Evolutionary conservation across 1,140 invertebrate genomes (phyloP).

Genomic region (Pseudachorutes palmiensis): DNA sequence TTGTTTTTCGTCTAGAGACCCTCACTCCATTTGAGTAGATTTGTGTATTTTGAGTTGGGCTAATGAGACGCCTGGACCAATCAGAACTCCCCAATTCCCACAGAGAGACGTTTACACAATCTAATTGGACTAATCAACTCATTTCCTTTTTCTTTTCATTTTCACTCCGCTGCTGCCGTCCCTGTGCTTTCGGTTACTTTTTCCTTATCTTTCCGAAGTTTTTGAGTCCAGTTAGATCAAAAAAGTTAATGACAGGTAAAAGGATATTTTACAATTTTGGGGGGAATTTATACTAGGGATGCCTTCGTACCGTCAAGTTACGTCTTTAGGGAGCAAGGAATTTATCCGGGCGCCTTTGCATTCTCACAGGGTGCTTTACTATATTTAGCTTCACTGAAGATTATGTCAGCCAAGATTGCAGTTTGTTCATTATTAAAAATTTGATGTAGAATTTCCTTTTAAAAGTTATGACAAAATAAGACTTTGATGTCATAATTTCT

Average conservation of each 20-base stretch:
- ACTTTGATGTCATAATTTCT: too few relatives aligned
- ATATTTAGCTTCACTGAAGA: too few relatives aligned
- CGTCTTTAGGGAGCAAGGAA: too few relatives aligned
- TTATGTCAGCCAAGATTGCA: too few relatives aligned
- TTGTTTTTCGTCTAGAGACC: constrained; percentile 5
- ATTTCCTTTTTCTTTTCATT: background rate
- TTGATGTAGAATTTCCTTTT: too few relatives aligned
- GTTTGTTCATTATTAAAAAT: too few relatives aligned
- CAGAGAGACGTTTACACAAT: background rate
- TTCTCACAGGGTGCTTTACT: too few relatives aligned
- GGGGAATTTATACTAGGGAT: background rate
- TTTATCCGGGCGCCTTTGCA: too few relatives aligned
- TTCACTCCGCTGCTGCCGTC: background rate
- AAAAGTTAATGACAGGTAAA: background rate
- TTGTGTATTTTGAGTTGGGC: constrained; percentile 5
- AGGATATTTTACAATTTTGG: background rate
- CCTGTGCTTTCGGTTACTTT: background rate
- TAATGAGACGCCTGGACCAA: background rate
- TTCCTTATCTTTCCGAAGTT: background rate
- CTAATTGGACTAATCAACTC: background rate
- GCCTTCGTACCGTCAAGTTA: background rate
- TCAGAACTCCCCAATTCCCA: background rate
- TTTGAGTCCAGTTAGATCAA: background rate
- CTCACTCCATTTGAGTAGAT: background rate
- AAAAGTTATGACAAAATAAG: too few relatives aligned